Evolutionary conservation across 2,797 vertebrate species (phyloP).

Genomic region (Anguilla pacifica): DNA sequence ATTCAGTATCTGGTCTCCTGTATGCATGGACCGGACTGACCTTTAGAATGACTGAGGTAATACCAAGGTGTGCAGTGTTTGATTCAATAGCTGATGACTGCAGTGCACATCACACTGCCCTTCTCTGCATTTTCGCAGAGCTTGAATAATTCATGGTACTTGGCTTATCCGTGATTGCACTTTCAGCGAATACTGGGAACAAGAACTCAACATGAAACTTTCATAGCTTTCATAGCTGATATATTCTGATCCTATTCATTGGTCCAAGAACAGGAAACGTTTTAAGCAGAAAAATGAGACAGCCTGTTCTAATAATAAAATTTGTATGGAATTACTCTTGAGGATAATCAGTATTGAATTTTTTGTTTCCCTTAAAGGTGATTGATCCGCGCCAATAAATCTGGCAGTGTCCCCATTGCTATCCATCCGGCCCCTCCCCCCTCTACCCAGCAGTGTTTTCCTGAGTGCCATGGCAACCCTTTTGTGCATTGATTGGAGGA

Average conservation of each 20-base stretch:
- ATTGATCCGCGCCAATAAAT: neutral
- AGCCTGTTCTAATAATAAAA: neutral
- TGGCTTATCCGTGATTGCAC: neutral
- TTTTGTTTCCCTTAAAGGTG: neutral
- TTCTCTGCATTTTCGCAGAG: neutral
- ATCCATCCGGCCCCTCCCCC: neutral
- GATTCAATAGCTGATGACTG: neutral
- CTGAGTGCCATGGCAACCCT: neutral
- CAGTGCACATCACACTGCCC: neutral
- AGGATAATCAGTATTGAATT: neutral
- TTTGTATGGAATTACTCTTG: neutral
- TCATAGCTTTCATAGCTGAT: neutral
- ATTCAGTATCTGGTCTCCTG: neutral
- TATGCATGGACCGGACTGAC: neutral
- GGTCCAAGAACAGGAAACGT: neutral
- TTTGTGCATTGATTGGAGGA: neutral
- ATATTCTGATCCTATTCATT: neutral
- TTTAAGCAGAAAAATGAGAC: neutral
- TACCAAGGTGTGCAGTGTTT: neutral
- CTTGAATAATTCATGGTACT: conserved; percentile 3
- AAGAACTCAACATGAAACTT: neutral
- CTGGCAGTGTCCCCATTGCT: neutral
- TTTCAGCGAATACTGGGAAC: neutral
- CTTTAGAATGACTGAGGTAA: neutral
- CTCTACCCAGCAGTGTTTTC: neutral